Evolutionary conservation across 1,140 invertebrate species (phyloP), one percentile per base, ranked within the genome.

Genomic region (Drosophila burlai): DNA sequence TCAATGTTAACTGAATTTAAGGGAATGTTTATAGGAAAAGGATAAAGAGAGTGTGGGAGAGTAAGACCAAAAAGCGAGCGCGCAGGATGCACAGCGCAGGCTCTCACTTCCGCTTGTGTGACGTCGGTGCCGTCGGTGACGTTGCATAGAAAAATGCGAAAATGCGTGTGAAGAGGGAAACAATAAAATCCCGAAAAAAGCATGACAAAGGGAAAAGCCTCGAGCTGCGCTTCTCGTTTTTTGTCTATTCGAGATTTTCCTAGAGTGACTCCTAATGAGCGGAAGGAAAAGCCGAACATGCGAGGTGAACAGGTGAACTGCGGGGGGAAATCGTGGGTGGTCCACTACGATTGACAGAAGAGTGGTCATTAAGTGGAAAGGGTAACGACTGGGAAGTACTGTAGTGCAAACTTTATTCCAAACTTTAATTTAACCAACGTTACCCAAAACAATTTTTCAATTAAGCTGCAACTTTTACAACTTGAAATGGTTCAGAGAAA

Each of bases 71-170:
- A 24, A 57, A 57, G 80, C 21, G 16, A 50, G 68, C 10, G 21
- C 55, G 64, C 36, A 57, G 59, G 18, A 46, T 76, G 29, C 67
- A 68, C 16, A 24, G 67, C 85, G 83, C 83, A 87, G 81, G 83
- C 66, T 73, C 66, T 83, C 21, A 64, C 55, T 45, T 40, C 49
- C 47, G 21, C 16, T 43, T 52, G 26, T 55, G 66, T 89, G 85
- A 89, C 84, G 84, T 81, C 74, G 74, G 83, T 86, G 81, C 76
- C 66, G 69, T 73, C 60, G 57, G 80, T 89, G 84, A 89, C 84
- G 84, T 89, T 79, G 79, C 81, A 75, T 66, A 47, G 67, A 86
- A 85, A 75, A 90, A 90, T 86, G 87, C 83, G 87, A 91, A 91
- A 72, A 40, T 81, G 83, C 72, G 83, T 91, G 73, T 76, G 21